Conservation (phyloP, 2,888 invertebrate species). For the Argynnis bischoffii region DNA sequence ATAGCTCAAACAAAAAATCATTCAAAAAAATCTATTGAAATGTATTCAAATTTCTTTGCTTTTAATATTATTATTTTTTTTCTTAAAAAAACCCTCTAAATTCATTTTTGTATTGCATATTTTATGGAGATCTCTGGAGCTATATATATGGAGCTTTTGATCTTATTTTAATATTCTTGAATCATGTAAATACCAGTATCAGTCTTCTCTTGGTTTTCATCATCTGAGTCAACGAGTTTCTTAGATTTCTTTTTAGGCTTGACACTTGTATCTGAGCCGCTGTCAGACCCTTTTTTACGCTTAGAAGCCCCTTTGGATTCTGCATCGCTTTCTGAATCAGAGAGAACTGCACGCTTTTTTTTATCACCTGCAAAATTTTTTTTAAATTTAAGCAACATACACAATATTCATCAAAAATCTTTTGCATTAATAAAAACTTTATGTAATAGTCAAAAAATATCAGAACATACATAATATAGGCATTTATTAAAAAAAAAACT, state of each 20-base stretch:
- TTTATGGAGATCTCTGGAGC: no score
- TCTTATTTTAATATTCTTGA: no score
- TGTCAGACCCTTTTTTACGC: conserved; percentile 72
- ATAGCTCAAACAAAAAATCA: no score
- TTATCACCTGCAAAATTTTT: conserved; percentile 52
- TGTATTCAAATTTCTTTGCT: no score
- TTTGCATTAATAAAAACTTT: no score
- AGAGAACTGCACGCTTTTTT: conserved; percentile 74
- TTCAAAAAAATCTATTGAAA: no score
- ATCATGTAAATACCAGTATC: conserved; percentile 33
- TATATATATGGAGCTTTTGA: no score
- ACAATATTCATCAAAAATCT: no score
- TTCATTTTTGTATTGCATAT: no score
- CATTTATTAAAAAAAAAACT: not conserved
- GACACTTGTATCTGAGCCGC: conserved; percentile 69
- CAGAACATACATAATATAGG: not conserved
- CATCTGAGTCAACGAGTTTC: conserved; percentile 86
- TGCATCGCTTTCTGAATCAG: conserved; percentile 77
- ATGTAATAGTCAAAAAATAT: not conserved
- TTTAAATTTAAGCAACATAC: no score
- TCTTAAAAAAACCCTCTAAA: no score
- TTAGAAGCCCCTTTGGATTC: conserved; percentile 61
- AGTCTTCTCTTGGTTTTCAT: conserved; percentile 66
- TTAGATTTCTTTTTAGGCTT: conserved; percentile 79
- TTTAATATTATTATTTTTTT: no score